Conservation (phyloP, 2,888 invertebrate species). For the Syritta pipiens region DNA sequence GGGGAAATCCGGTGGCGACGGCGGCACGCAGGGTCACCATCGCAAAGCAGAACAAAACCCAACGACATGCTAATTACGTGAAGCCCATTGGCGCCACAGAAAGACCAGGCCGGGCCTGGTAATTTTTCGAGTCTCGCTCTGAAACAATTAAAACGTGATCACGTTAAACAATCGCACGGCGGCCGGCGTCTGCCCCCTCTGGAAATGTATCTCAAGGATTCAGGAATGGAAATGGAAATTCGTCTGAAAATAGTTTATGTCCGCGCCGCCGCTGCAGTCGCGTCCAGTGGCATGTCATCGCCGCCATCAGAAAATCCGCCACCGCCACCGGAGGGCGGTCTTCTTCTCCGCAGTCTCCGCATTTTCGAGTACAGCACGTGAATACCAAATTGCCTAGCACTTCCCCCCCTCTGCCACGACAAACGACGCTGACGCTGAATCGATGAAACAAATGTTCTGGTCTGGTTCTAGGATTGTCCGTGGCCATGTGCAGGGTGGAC, state of each 20-base stretch:
- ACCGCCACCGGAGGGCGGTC: constrained; percentile 60
- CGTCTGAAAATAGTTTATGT: constrained; percentile 65
- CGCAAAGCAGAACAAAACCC: constrained; percentile 49
- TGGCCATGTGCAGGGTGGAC: constrained; percentile 61
- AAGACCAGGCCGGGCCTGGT: no score
- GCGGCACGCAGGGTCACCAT: constrained; percentile 17
- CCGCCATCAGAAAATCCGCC: constrained; percentile 59
- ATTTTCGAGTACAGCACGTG: constrained; percentile 58
- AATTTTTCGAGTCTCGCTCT: constrained; percentile 60
- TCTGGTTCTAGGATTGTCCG: constrained; percentile 67
- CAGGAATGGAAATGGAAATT: constrained; percentile 58
- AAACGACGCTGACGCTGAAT: constrained; percentile 26
- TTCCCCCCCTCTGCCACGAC: constrained; percentile 42
- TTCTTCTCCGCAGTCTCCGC: no score
- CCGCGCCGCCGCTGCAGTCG: constrained; percentile 29
- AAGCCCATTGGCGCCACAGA: constrained; percentile 66
- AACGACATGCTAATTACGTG: constrained; percentile 68
- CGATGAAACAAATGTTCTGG: constrained; percentile 68
- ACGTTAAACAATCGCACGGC: constrained; percentile 57
- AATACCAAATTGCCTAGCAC: constrained; percentile 66
- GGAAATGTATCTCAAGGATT: constrained; percentile 56
- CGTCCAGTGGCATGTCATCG: constrained; percentile 49
- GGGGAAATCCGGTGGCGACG: constrained; percentile 46
- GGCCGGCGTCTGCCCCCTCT: background rate
- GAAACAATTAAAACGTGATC: constrained; percentile 69